Conservation (phyloP, 2,113 vertebrate genomes). For the Sterna hirundo region DNA sequence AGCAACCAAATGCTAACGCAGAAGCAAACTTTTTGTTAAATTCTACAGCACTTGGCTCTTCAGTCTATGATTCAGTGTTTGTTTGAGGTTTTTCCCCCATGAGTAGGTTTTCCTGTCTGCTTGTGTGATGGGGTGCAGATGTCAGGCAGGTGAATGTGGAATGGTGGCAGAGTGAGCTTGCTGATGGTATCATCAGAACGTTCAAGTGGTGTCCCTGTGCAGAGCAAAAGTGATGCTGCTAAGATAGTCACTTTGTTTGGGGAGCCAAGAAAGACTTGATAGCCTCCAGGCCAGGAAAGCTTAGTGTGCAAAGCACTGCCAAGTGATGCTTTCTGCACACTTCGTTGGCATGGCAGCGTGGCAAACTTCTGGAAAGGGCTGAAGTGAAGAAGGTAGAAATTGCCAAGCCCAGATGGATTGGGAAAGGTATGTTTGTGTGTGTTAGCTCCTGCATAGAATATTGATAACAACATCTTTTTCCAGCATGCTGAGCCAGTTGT, state of each 20-base stretch:
- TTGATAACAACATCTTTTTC: neutral
- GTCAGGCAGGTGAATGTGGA: neutral
- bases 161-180: neutral
- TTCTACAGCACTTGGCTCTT: neutral
- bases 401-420: neutral
- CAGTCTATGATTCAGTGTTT: neutral
- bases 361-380: constrained; percentile 5
- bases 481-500: neutral
- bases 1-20: neutral
- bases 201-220: neutral
- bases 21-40: neutral
- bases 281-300: neutral
- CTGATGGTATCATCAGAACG: neutral
- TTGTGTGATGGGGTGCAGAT: neutral
- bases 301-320: neutral
- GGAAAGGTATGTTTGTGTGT: neutral
- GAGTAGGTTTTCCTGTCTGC: neutral
- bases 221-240: neutral
- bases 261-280: neutral
- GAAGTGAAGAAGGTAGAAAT: neutral
- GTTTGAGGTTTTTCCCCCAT: neutral
- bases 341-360: neutral
- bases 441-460: neutral
- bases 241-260: neutral
- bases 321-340: neutral